Conservation (phyloP, 2,113 vertebrate species). For the Calcarius ornatus region DNA sequence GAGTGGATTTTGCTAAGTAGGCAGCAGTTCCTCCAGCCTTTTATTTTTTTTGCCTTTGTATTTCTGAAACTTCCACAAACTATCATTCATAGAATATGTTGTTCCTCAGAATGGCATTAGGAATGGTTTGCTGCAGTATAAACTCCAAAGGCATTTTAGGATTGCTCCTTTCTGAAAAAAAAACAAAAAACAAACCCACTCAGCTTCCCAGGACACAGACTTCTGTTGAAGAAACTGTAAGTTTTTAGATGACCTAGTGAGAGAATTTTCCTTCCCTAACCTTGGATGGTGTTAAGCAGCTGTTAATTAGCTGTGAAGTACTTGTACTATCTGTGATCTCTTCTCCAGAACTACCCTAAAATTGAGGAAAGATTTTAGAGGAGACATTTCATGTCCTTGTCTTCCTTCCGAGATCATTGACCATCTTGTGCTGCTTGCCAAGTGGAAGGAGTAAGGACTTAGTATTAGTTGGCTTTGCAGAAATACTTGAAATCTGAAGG, state of each 20-base stretch:
- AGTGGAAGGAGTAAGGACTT: not conserved
- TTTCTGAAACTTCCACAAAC: not conserved
- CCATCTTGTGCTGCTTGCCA: not conserved
- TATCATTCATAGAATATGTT: not conserved
- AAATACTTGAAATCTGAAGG: not conserved
- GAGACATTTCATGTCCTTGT: not conserved
- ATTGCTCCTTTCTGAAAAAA: not conserved
- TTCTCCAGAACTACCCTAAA: not conserved
- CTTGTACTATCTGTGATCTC: not conserved
- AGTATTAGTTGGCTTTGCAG: not conserved
- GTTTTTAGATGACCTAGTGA: not conserved
- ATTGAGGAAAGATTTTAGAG: not conserved
- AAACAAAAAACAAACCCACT: not conserved
- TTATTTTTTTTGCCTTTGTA: not conserved
- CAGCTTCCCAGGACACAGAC: accelerated
- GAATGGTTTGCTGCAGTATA: not conserved
- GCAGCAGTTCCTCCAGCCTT: not conserved
- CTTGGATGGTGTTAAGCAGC: not conserved
- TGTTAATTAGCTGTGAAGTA: not conserved
- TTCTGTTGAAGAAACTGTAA: not conserved
- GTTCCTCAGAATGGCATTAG: not conserved
- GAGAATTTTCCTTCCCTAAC: not conserved
- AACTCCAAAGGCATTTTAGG: not conserved
- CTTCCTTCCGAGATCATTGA: not conserved
- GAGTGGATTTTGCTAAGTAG: not conserved